Percentiles rank a stretch among this genome's conserved stretches.
Evolutionary conservation across 2,797 vertebrate genomes (phyloP).

Genomic region (Sphenopsis melanotis): DNA sequence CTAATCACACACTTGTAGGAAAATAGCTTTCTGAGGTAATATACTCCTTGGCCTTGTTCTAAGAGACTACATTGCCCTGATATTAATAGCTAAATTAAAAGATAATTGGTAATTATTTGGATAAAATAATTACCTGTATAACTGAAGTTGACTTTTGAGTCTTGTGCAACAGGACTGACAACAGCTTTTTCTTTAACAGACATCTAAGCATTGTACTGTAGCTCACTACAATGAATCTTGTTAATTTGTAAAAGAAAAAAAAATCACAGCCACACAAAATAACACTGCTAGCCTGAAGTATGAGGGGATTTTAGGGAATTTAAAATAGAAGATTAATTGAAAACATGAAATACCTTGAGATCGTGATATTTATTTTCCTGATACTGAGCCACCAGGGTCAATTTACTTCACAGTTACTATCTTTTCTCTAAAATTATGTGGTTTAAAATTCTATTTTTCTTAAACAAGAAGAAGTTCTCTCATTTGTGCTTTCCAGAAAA

Average conservation of each 20-base stretch:
- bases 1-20: neutral
- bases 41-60: neutral
- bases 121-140: neutral
- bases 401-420: neutral
- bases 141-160: neutral
- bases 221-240: neutral
- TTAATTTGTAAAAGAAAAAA: neutral
- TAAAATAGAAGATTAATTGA: neutral
- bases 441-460: neutral
- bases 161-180: neutral
- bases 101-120: neutral
- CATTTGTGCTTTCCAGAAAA: neutral
- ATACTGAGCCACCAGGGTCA: neutral
- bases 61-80: neutral
- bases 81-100: neutral
- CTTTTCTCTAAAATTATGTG: neutral
- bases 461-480: neutral
- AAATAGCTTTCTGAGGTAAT: neutral
- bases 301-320: rapidly evolving
- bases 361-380: neutral
- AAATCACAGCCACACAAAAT: neutral
- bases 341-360: neutral
- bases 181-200: neutral
- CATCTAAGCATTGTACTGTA: neutral
- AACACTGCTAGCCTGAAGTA: neutral